phyloP scores from a whole-genome alignment of 2,888 invertebrate genomes.

The Sarcophaga rosellei region DNA sequence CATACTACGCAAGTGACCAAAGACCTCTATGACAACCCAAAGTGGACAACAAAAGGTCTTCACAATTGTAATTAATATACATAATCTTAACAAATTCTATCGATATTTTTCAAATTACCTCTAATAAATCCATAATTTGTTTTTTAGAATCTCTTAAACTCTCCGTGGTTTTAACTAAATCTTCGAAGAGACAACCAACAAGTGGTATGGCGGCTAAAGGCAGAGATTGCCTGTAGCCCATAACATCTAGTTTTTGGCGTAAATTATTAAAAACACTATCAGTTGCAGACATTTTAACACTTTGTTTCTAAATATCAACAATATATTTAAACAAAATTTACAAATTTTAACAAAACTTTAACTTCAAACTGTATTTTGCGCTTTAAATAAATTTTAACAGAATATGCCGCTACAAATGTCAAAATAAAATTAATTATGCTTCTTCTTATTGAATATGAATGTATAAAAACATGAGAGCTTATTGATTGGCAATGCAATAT shows the following conservation, averaged over 20 bases:
- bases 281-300: constrained; percentile 71
- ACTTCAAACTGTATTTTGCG: too few relatives aligned
- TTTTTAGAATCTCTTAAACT: constrained; percentile 92
- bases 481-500: too few relatives aligned
- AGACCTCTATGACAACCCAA: constrained; percentile 52
- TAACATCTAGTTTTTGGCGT: constrained; percentile 88
- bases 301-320: neutral
- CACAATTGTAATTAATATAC: neutral
- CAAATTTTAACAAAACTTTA: constrained; percentile 11
- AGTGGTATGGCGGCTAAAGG: constrained; percentile 89
- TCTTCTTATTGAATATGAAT: constrained; percentile 7
- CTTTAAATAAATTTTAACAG: constrained; percentile 25
- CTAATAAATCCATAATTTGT: constrained; percentile 86
- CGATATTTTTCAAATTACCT: constrained; percentile 81
- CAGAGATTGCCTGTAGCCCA: constrained; percentile 91
- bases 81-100: neutral
- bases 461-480: too few relatives aligned
- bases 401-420: constrained; percentile 26
- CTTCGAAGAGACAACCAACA: constrained; percentile 90
- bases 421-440: neutral
- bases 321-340: neutral
- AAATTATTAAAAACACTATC: constrained; percentile 78
- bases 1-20: constrained; percentile 37
- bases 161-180: constrained; percentile 93
- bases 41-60: constrained; percentile 29